Evolutionary conservation across 1,140 invertebrate genomes (phyloP), one percentile per base, ranked within the genome.

Genomic region (Trichonephila clavipes): DNA sequence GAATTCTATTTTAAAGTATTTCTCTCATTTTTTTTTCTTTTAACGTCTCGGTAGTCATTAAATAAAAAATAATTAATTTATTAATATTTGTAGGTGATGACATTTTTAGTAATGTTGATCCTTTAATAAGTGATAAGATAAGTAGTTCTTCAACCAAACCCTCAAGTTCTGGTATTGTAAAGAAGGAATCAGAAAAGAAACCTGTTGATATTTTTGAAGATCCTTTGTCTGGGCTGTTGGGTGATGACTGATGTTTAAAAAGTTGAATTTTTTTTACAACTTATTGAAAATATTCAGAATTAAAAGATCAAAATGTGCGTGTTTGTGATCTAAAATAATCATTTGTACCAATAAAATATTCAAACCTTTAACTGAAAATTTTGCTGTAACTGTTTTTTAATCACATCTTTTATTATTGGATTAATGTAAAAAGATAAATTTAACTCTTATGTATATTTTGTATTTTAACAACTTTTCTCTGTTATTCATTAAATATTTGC

Each of bases 161-260:
- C 3, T 24, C 92, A 81, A 77, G n/a, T 24, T 14, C 83, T 66
- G 51, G 7, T 16, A n/a, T 40, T 12, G 24, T 24, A 12, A 82
- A 81, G 62, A 93, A 93, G 72, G 69, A 93, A 88, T 28, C 83
- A 28, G 92, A 93, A 44, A 93, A 77, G 66, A 77, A 93, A 88
- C 62, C 64, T 14, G 92, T 93, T 28, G 28, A 82, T 85, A 34
- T 59, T 51, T 93, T 93, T 93, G 92, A 93, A 24, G 92, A 93
- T 64, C 92, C 92, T 62, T 82, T 93, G 44, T 88, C 66, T 24
- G 92, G 92, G 64, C 66, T 93, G 24, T 51, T 93, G 8, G 86
- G 92, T 18, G 92, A 88, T 59, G 86, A 88, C 58, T 93, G 28
- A 77, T 16, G 16, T 64, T 64, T 40, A 40, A 64, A 19, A 64